A percentile compares a stretch with the other conserved stretches of the same genome.
These are phyloP conservation scores for Ploceus nigricollis DNA, from an alignment of 2,113 vertebrate species.

Conservation along the genomic window DNA sequence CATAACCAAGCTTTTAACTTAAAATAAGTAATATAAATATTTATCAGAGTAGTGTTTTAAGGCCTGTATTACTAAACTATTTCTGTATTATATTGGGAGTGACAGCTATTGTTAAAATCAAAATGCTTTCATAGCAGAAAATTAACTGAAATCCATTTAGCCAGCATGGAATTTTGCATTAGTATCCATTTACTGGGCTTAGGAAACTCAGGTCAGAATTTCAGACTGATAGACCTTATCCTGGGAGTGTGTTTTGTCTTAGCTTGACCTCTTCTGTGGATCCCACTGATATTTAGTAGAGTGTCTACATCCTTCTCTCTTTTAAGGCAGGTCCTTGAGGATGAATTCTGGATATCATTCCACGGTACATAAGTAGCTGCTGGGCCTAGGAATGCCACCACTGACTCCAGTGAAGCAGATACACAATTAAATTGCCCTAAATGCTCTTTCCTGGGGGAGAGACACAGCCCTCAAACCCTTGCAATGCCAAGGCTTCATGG, in stretches of 20 bases:
- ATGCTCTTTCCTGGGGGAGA: not conserved
- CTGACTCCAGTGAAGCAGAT: not conserved
- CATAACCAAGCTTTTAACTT: conserved; percentile 63
- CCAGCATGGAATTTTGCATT: conserved; percentile 2
- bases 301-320: not conserved
- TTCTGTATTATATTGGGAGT: conserved; percentile 28
- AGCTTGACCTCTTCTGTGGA: not conserved
- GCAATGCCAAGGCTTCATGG: not conserved
- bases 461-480: not conserved
- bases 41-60: conserved; percentile 50
- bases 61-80: conserved; percentile 36
- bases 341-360: not conserved
- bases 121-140: conserved; percentile 29
- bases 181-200: not conserved
- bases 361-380: not conserved
- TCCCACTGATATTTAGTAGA: not conserved
- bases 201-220: conserved; percentile 14
- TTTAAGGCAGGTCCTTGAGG: not conserved
- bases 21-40: conserved; percentile 66
- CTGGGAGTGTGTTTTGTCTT: conserved; percentile 18
- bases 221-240: conserved; percentile 27
- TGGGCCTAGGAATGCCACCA: not conserved
- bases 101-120: conserved; percentile 48
- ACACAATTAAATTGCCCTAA: not conserved
- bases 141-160: conserved; percentile 22